Evolutionary conservation across 1,140 invertebrate genomes (phyloP), one percentile per base, ranked within the genome.

Genomic region (Lucilia cuprina): DNA sequence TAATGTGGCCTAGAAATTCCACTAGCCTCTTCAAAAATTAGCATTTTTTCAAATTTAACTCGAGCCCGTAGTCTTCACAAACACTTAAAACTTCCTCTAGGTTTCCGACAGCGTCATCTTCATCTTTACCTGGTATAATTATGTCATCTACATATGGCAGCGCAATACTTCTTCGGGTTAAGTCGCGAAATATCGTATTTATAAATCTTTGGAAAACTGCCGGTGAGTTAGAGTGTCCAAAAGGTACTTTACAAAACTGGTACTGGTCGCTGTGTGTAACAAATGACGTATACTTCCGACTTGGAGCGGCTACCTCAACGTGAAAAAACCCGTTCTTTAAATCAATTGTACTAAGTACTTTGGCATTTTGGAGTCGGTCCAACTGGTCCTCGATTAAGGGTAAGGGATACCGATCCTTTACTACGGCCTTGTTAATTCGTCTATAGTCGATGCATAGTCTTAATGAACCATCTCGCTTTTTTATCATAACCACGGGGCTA

Each of bases 21-120:
- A 87, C 85, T 80, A 84, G 47, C 9, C 10, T 84, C 21, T 84
- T n/a, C 50, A 91, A 13, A 70, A 92, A 86, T 10, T 87, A 19
- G 47, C 87, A 88, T 85, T 92, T 92, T 83, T 90, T 88, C 88
- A 86, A 89, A 55, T 90, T 91, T 0, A 92, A 86, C 41, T 86
- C 14, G 25, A 92, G 83, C 2, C 89, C 91, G 87, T 89, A 89
- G 2, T 91, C 84, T 12, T 74, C 82, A 7, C 88, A 86, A 3
- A 85, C 70, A 12, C 82, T n/a, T 19, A 91, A 75, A 0, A 90
- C 87, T 75, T 70, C n/a, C 77, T 87, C 82, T 14, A 90, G n/a
- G n/a, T n/a, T n/a, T n/a, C n/a, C n/a, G n/a, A n/a, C n/a, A n/a
- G n/a, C n/a, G n/a, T n/a, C n/a, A n/a, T n/a, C n/a, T n/a, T n/a